These are phyloP conservation scores for Haemorhous mexicanus DNA, from an alignment of 2,113 vertebrate genomes.

Conservation along the genomic window DNA sequence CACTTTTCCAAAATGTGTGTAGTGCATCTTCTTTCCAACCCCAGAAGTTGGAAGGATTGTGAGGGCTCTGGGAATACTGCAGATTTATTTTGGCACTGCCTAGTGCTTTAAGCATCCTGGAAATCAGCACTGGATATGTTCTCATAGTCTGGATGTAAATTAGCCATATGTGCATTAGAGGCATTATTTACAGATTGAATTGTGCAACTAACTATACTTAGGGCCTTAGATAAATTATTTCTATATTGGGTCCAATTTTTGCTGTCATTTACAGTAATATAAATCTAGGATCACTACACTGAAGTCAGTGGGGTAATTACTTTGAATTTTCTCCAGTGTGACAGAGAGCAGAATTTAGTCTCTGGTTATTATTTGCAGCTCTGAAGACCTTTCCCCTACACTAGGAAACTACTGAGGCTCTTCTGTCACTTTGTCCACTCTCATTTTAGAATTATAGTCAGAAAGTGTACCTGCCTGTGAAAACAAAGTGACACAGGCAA, in stretches of 20 bases:
- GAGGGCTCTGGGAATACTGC: slow-evolving; percentile 55
- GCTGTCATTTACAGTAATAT: slow-evolving; percentile 46
- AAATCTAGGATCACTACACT: slow-evolving; percentile 39
- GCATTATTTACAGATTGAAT: slow-evolving; percentile 66
- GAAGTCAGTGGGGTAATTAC: slow-evolving; percentile 35
- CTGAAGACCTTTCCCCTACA: not conserved
- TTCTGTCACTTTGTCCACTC: not conserved
- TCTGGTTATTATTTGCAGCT: slow-evolving; percentile 7
- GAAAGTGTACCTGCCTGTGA: not conserved
- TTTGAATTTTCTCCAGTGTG: slow-evolving; percentile 22
- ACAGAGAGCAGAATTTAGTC: not conserved
- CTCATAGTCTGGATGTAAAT: slow-evolving; percentile 65
- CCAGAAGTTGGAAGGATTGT: slow-evolving; percentile 26
- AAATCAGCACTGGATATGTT: slow-evolving; percentile 54
- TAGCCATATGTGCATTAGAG: slow-evolving; percentile 66
- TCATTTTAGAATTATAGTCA: not conserved
- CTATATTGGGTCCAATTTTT: slow-evolving; percentile 50
- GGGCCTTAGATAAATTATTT: slow-evolving; percentile 52
- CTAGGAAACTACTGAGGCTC: not conserved
- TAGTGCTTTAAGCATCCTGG: slow-evolving; percentile 40
- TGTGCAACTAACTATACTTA: slow-evolving; percentile 55
- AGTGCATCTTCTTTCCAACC: slow-evolving; percentile 29
- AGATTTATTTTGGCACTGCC: slow-evolving; percentile 61
- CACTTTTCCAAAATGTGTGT: slow-evolving; percentile 11
- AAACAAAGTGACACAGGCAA: not conserved